phyloP scores from a whole-genome alignment of 2,888 invertebrate genomes.

The Coronaproctus castanopsis region DNA sequence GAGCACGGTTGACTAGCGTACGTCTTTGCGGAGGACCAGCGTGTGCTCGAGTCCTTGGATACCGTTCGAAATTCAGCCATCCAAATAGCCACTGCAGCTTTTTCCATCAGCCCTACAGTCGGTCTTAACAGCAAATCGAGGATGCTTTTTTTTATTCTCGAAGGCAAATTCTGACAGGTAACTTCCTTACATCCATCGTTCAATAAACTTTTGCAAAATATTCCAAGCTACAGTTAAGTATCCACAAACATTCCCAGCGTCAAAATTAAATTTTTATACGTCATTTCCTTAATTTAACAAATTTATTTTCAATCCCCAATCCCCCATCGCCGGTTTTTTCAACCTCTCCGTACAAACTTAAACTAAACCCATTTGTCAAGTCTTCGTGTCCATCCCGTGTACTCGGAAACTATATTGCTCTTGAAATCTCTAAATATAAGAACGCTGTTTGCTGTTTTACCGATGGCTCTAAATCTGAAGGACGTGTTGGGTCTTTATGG shows the following conservation, averaged over 20 bases:
- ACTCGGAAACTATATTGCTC: background rate
- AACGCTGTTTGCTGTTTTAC: background rate
- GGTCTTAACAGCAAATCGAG: background rate
- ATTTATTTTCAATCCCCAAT: background rate
- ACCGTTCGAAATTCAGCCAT: background rate
- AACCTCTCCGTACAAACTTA: background rate
- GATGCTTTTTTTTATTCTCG: background rate
- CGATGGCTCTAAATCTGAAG: background rate
- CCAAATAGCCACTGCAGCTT: background rate
- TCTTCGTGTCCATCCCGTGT: background rate
- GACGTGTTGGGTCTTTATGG: background rate
- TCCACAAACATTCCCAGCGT: background rate
- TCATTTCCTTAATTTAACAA: background rate
- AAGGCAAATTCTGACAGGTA: background rate
- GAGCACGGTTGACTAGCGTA: too few species aligned
- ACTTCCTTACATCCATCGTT: background rate
- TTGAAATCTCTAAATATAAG: background rate
- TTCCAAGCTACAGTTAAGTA: background rate
- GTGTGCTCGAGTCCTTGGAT: too few species aligned
- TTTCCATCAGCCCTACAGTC: background rate
- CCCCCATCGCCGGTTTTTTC: background rate
- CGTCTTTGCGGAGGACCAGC: too few species aligned
- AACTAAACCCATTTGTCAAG: background rate
- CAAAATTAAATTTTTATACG: background rate
- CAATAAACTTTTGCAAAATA: background rate